These are phyloP conservation scores for Drosophila elegans DNA, from an alignment of 1,140 invertebrate species.

Conservation along the genomic window DNA sequence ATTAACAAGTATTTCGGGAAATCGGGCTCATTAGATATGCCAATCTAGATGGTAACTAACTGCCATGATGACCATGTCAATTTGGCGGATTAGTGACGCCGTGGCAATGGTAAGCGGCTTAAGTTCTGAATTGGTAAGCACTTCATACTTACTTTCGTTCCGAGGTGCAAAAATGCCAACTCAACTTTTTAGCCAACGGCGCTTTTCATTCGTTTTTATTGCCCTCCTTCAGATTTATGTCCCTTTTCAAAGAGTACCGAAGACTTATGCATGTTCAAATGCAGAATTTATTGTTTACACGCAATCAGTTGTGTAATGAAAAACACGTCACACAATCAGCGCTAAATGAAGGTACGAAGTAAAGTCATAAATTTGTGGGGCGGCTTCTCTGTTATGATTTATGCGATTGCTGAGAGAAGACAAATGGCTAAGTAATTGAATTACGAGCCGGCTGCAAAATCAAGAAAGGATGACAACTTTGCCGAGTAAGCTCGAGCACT, in stretches of 20 bases:
- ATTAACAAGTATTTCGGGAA: constrained; percentile 58
- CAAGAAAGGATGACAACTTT: constrained; percentile 63
- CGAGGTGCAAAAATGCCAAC: constrained; percentile 7
- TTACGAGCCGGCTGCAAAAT: constrained; percentile 54
- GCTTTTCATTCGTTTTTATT: constrained; percentile 9
- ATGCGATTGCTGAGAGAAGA: constrained; percentile 61
- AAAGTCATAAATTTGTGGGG: constrained; percentile 65
- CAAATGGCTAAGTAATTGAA: constrained; percentile 81
- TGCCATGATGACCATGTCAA: constrained; percentile 65
- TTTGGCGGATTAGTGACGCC: constrained; percentile 70
- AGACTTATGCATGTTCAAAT: constrained; percentile 59
- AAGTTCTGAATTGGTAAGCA: constrained; percentile 19
- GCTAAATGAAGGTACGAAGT: constrained; percentile 15
- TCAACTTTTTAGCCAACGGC: constrained; percentile 3
- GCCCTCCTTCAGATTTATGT: constrained; percentile 14
- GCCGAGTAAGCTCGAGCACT: constrained; percentile 71
- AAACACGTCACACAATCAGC: constrained; percentile 62
- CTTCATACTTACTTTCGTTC: neutral
- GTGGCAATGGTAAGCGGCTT: constrained; percentile 74
- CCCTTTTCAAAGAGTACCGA: constrained; percentile 12
- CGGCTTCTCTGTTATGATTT: constrained; percentile 65
- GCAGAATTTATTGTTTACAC: constrained; percentile 72
- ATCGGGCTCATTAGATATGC: constrained; percentile 67
- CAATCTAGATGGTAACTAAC: constrained; percentile 62
- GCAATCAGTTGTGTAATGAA: constrained; percentile 76